Evolutionary conservation across 2,113 vertebrate genomes (phyloP).

Genomic region (Eurystomus gularis): DNA sequence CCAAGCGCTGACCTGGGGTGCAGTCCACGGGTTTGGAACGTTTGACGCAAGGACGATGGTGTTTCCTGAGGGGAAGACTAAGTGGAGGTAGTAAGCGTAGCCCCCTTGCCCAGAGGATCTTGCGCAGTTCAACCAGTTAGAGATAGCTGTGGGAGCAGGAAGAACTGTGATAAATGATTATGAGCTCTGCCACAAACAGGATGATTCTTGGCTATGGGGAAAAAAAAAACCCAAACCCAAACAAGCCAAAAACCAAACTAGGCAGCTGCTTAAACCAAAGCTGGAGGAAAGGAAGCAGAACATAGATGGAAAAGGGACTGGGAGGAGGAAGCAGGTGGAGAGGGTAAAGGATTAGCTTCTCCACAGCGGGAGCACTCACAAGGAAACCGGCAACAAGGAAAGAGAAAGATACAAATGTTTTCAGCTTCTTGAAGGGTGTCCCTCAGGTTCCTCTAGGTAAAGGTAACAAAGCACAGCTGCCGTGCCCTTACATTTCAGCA

Average conservation of each 20-base stretch:
- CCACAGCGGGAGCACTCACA: no score
- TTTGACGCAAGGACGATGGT: accelerated
- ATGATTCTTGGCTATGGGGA: neutral
- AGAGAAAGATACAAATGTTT: neutral
- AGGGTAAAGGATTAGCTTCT: neutral
- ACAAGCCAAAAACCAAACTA: neutral
- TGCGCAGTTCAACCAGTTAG: no score
- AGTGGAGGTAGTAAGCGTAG: accelerated
- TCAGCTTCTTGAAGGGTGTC: neutral
- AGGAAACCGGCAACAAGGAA: neutral
- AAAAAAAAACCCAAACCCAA: no score
- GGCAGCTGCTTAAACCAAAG: neutral
- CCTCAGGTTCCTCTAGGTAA: neutral
- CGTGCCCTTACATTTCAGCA: neutral
- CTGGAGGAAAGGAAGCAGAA: neutral
- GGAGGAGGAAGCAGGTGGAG: neutral
- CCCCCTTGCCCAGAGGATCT: accelerated
- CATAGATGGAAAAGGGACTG: accelerated
- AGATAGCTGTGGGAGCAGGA: neutral
- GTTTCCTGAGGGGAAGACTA: neutral
- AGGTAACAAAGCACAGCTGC: no score
- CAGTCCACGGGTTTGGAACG: accelerated
- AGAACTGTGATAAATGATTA: neutral
- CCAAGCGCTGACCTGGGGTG: accelerated
- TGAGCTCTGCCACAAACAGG: accelerated